A percentile compares a stretch with the other conserved stretches of the same genome.
Evolutionary conservation across 2,888 invertebrate species (phyloP).

Genomic region (Catotricha subobsoleta): DNA sequence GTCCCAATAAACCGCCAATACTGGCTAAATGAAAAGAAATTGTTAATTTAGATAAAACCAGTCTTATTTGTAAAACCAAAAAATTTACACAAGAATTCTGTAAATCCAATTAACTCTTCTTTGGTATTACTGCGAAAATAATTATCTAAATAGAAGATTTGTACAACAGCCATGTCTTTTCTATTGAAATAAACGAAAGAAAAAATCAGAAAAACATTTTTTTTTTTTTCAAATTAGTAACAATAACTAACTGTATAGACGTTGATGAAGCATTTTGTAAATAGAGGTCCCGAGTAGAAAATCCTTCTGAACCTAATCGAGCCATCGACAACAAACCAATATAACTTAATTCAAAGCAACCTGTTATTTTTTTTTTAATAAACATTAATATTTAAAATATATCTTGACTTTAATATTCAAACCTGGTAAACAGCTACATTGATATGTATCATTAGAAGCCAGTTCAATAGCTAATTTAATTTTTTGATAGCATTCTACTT

Average conservation of each 20-base stretch:
- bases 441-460: constrained; percentile 4
- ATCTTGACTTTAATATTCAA: too few relatives aligned
- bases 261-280: not conserved
- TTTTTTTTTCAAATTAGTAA: not conserved
- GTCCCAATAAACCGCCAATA: constrained; percentile 62
- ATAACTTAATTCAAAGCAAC: not conserved
- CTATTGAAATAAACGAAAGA: constrained; percentile 26
- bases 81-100: constrained; percentile 59
- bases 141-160: constrained; percentile 53
- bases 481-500: constrained; percentile 40
- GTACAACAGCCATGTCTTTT: constrained; percentile 50
- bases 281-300: not conserved
- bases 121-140: constrained; percentile 54
- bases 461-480: constrained; percentile 15
- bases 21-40: too few relatives aligned
- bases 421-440: constrained; percentile 46
- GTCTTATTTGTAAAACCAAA: not conserved
- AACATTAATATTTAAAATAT: too few relatives aligned
- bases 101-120: constrained; percentile 63
- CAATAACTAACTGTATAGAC: not conserved
- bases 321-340: not conserved
- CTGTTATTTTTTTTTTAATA: not conserved
- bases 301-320: not conserved
- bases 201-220: not conserved
- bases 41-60: not conserved